Conservation (phyloP, 1,140 invertebrate genomes). For the Cyclina sinensis region DNA sequence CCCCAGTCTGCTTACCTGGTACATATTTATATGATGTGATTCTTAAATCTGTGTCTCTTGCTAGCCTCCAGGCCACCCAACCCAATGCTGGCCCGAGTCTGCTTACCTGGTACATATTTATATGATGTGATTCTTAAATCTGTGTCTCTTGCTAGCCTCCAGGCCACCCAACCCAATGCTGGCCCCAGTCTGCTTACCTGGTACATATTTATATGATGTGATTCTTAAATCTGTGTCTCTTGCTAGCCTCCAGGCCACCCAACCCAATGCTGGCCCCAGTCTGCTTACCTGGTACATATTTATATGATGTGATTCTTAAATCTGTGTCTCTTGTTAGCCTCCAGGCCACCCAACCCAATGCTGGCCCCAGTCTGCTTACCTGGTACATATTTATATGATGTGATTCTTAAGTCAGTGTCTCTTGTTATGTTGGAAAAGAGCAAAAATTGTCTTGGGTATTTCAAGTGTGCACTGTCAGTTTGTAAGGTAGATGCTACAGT, state of each 20-base stretch:
- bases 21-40: too few species aligned
- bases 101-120: constrained; percentile 85
- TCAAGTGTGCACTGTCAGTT: too few species aligned
- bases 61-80: constrained; percentile 91
- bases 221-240: too few species aligned
- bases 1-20: constrained; percentile 90
- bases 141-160: constrained; percentile 90
- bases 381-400: too few species aligned
- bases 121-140: too few species aligned
- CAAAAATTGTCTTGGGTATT: too few species aligned
- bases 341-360: constrained; percentile 91
- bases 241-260: constrained; percentile 90
- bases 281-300: constrained; percentile 87
- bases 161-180: constrained; percentile 92
- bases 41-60: too few species aligned
- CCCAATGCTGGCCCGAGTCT: constrained; percentile 93
- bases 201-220: too few species aligned
- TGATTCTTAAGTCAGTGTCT: too few species aligned
- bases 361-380: constrained; percentile 91
- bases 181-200: constrained; percentile 90
- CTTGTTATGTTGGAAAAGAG: too few species aligned
- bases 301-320: too few species aligned
- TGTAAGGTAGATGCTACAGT: too few species aligned
- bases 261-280: constrained; percentile 93
- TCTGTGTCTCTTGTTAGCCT: constrained; percentile 90